phyloP scores from a whole-genome alignment of 2,113 vertebrate species.

The Heterocephalus glaber region DNA sequence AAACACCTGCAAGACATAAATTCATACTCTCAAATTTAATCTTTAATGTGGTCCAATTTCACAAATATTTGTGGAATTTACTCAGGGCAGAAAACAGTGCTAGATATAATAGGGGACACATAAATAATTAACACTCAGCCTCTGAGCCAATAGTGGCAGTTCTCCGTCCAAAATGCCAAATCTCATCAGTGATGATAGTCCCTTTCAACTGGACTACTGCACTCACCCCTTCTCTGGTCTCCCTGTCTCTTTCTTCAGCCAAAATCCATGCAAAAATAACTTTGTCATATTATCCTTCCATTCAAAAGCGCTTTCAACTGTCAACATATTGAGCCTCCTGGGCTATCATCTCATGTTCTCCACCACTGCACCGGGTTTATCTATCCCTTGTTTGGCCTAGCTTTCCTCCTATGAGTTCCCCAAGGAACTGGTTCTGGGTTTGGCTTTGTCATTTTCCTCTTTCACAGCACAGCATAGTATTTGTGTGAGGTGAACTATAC shows the following conservation, averaged over 20 bases:
- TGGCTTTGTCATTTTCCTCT: background rate
- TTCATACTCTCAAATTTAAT: background rate
- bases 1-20: background rate
- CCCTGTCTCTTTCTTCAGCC: background rate
- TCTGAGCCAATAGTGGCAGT: background rate
- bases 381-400: background rate
- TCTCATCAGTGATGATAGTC: background rate
- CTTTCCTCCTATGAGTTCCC: background rate
- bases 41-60: background rate
- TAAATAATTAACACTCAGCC: background rate
- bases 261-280: background rate
- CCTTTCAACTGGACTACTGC: background rate
- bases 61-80: background rate
- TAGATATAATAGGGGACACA: background rate
- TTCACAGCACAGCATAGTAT: background rate
- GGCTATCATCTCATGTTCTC: background rate
- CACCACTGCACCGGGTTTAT: background rate
- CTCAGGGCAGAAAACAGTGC: background rate
- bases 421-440: background rate
- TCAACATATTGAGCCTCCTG: background rate
- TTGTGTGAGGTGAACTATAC: background rate
- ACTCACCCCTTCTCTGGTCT: background rate
- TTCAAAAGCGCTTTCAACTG: background rate
- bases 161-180: background rate
- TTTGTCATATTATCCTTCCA: background rate